Percentiles rank a stretch among this genome's conserved stretches.
These are phyloP conservation scores for Sphecodes monilicornis DNA, from an alignment of 2,888 invertebrate species.

Conservation along the genomic window DNA sequence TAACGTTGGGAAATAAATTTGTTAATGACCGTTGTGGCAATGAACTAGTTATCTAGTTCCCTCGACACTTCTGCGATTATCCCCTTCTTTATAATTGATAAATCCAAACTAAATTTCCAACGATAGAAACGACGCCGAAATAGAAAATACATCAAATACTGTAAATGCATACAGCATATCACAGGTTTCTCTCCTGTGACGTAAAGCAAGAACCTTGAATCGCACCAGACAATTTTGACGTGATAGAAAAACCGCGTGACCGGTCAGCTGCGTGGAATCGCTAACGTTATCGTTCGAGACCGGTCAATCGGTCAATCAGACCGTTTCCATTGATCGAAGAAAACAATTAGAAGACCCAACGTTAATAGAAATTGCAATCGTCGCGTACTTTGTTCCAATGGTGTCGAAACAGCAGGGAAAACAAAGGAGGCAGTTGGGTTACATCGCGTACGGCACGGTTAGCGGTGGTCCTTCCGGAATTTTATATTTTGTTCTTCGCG, in stretches of 20 bases:
- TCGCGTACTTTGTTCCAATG: background rate
- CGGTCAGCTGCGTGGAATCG: background rate
- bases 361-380: slow-evolving; percentile 13
- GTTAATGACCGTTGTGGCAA: slow-evolving; percentile 6
- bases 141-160: background rate
- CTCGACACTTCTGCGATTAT: background rate
- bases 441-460: background rate
- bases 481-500: background rate
- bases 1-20: slow-evolving; percentile 7
- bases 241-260: slow-evolving; percentile 23
- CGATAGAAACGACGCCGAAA: background rate
- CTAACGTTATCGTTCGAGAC: slow-evolving; percentile 8
- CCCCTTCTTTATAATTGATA: background rate
- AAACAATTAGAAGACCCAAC: slow-evolving; percentile 14
- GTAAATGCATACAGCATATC: background rate
- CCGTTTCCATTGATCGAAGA: slow-evolving; percentile 26
- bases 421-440: background rate
- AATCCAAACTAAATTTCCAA: background rate
- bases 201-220: background rate
- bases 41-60: slow-evolving; percentile 15
- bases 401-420: background rate
- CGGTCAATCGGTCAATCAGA: background rate
- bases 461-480: background rate
- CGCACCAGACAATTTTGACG: background rate
- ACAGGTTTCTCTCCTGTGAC: background rate